Evolutionary conservation across 2,113 vertebrate genomes (phyloP).

Genomic region (Daphoenositta chrysoptera): DNA sequence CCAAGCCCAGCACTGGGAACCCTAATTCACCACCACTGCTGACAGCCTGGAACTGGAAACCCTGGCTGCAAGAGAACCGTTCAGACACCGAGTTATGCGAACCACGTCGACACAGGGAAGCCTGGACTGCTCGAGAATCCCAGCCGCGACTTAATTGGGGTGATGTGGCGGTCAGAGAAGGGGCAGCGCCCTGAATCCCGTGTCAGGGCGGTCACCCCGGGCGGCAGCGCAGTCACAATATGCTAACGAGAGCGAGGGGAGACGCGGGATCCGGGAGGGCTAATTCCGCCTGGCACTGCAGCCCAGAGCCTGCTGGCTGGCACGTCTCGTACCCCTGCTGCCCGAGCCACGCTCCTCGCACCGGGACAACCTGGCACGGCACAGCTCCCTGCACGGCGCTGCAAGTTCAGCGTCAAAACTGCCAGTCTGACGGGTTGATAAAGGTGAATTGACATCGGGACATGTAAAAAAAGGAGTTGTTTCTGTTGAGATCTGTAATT

Average conservation of each 20-base stretch:
- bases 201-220: conserved; percentile 28
- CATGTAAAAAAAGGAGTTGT: neutral
- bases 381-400: accelerated
- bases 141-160: conserved; percentile 50
- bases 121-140: neutral
- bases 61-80: neutral
- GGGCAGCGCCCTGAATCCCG: neutral
- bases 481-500: neutral
- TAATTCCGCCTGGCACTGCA: neutral
- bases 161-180: conserved; percentile 23
- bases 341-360: accelerated
- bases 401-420: neutral
- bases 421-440: neutral
- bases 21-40: neutral
- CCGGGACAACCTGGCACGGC: neutral
- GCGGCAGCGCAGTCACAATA: neutral
- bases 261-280: neutral
- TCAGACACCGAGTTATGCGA: neutral
- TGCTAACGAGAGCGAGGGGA: conserved; percentile 18
- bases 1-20: neutral
- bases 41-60: neutral
- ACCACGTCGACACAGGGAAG: neutral
- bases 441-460: neutral
- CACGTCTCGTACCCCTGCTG: neutral
- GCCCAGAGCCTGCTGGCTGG: conserved; percentile 10